Percentiles rank a stretch among this genome's conserved stretches.
phyloP scores from a whole-genome alignment of 2,797 vertebrate genomes.

The Microctenopoma stevenorrisi region DNA sequence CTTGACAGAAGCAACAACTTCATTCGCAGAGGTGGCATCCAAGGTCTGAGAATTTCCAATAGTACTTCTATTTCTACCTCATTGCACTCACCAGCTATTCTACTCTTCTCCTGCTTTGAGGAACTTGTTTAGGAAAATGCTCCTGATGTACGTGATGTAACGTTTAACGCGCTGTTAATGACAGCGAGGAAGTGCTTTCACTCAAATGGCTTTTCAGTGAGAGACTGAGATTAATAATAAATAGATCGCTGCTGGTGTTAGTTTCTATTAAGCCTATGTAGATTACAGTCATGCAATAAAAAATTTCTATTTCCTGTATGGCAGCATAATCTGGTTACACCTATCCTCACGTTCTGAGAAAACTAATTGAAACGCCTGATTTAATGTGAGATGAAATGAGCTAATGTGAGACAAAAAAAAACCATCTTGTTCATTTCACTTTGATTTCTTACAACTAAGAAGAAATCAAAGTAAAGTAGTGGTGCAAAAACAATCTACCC shows the following conservation, averaged over 20 bases:
- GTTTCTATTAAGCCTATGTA: constrained; percentile 18
- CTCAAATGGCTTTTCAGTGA: constrained; percentile 31
- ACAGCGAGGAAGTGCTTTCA: constrained; percentile 8
- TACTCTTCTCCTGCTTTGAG: constrained; percentile 4
- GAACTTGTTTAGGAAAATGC: constrained; percentile 6
- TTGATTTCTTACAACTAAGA: constrained; percentile 8
- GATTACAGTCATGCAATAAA: constrained; percentile 20
- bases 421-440: constrained; percentile 25
- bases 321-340: constrained; percentile 41
- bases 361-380: constrained; percentile 38
- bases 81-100: background rate
- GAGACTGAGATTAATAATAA: constrained; percentile 29
- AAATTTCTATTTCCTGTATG: constrained; percentile 13
- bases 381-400: constrained; percentile 49
- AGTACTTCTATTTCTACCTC: constrained; percentile 5
- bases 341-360: constrained; percentile 23
- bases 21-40: constrained; percentile 27
- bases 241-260: constrained; percentile 3
- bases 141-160: background rate
- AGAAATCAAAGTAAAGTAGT: too few relatives aligned
- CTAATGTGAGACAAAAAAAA: constrained; percentile 24
- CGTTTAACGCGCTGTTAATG: constrained; percentile 3
- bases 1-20: constrained; percentile 51
- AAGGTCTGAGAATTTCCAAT: constrained; percentile 42
- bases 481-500: too few relatives aligned